A percentile compares a stretch with the other conserved stretches of the same genome.
Evolutionary conservation across 1,140 invertebrate species (phyloP).

Genomic region (Chymomyza costata): DNA sequence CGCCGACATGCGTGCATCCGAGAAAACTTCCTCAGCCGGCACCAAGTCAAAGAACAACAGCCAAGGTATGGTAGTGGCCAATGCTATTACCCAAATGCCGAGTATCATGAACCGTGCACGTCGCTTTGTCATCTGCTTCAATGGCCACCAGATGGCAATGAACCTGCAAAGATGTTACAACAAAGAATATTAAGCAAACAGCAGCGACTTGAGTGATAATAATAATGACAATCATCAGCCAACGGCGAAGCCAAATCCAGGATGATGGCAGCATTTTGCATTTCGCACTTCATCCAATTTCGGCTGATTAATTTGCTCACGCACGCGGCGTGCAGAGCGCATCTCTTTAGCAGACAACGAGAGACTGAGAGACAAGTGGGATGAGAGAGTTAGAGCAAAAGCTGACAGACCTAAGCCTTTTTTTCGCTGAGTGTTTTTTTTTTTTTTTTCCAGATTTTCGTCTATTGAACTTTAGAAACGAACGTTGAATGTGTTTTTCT

Average conservation of each 20-base stretch:
- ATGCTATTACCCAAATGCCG: conserved; percentile 92
- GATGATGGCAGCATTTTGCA: conserved; percentile 58
- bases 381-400: neutral
- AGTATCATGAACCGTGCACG: conserved; percentile 90
- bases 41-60: conserved; percentile 91
- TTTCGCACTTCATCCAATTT: conserved; percentile 33
- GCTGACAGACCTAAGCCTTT: conserved; percentile 50
- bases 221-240: conserved; percentile 59
- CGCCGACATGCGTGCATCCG: conserved; percentile 71
- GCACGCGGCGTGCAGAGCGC: conserved; percentile 39
- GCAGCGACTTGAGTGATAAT: conserved; percentile 28
- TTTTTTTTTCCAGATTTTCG: conserved; percentile 66
- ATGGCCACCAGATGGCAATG: conserved; percentile 94
- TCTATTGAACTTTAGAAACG: conserved; percentile 49
- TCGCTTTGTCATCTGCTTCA: conserved; percentile 92
- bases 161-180: conserved; percentile 85
- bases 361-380: neutral
- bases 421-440: conserved; percentile 64
- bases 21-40: conserved; percentile 79
- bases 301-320: conserved; percentile 68
- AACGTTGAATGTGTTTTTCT: conserved; percentile 1
- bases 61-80: conserved; percentile 91
- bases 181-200: conserved; percentile 50
- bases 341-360: neutral
- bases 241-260: conserved; percentile 13